A percentile compares a stretch with the other conserved stretches of the same genome.
Evolutionary conservation across 2,113 vertebrate genomes (phyloP).

Genomic region (Proteles cristata): DNA sequence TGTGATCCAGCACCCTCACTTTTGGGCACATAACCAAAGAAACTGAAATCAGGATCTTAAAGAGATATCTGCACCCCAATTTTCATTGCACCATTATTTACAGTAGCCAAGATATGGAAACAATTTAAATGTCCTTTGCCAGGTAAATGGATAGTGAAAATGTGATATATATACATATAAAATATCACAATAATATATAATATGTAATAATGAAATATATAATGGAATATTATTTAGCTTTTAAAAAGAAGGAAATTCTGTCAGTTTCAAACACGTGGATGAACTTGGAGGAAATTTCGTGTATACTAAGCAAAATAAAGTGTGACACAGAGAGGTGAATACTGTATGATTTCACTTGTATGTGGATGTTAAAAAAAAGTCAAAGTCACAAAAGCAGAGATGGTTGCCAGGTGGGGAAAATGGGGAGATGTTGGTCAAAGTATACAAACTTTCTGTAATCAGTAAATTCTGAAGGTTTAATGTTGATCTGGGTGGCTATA

Average conservation of each 20-base stretch:
- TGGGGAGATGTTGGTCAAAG: background rate
- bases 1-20: background rate
- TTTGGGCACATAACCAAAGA: background rate
- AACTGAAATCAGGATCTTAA: background rate
- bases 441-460: background rate
- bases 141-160: background rate
- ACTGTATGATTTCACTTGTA: background rate
- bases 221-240: background rate
- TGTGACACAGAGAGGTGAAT: background rate
- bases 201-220: background rate
- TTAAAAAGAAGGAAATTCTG: background rate
- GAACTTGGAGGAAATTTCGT: background rate
- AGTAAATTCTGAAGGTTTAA: background rate
- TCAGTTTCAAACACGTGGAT: background rate
- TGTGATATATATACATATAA: background rate
- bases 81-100: background rate
- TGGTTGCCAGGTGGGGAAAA: background rate
- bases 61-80: background rate
- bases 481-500: background rate
- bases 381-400: background rate
- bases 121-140: background rate
- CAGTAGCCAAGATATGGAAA: background rate
- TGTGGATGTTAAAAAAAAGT: background rate
- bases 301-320: background rate
- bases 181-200: background rate